Conservation (phyloP, 2,888 invertebrate genomes). For the Hetaerina titia region DNA sequence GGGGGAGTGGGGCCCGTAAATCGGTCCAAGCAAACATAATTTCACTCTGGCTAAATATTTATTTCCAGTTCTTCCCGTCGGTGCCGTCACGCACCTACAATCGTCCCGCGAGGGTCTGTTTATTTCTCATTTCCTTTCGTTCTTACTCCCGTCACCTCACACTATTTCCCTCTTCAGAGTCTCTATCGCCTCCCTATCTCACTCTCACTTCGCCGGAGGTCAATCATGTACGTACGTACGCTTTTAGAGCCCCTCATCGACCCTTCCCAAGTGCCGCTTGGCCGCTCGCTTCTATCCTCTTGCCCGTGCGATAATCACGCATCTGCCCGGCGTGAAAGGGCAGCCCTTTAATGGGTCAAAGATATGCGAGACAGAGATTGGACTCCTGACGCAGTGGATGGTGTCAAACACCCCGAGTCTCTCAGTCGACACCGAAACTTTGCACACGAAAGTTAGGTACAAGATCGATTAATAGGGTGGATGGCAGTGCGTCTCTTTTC, state of each 20-base stretch:
- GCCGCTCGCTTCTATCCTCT: too few relatives aligned
- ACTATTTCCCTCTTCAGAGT: background rate
- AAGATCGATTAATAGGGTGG: background rate
- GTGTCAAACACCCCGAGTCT: background rate
- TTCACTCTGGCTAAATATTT: background rate
- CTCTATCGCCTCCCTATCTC: too few relatives aligned
- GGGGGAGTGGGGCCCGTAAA: too few relatives aligned
- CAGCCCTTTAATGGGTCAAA: slow-evolving; percentile 15
- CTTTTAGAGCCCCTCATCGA: background rate
- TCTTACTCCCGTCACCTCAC: background rate
- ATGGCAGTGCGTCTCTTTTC: too few relatives aligned
- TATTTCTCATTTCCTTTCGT: background rate
- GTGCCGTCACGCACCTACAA: background rate
- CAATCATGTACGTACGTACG: too few relatives aligned
- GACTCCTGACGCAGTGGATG: background rate
- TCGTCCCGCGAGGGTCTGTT: background rate
- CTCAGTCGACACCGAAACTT: background rate
- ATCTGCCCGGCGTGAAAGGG: background rate
- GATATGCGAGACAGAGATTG: background rate
- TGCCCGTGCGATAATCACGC: background rate
- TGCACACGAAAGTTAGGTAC: background rate
- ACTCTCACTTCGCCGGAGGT: background rate
- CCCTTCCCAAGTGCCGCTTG: background rate
- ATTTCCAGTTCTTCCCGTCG: background rate
- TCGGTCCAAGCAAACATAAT: background rate